Evolutionary conservation across 92 coral and sea anemone species (phyloP), one percentile per base, ranked within the genome.

Genomic region (Virgularia gustaviana): DNA sequence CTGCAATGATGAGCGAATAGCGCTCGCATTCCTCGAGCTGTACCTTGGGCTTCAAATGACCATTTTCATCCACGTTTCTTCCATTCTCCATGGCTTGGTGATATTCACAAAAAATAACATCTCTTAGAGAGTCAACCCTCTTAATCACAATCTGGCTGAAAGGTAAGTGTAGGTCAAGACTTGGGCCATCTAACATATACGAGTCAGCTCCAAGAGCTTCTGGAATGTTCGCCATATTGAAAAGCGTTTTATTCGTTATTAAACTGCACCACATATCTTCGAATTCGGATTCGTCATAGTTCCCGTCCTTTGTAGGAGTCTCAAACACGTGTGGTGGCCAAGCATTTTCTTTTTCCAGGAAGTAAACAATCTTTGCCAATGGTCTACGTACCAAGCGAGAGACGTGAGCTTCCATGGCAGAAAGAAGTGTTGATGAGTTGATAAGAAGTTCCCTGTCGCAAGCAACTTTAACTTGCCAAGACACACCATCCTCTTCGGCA

Each of bases 131-230:
- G 9, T 90, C 96, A 49, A 88, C 72, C 38, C 83, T 85, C 73
- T 55, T 72, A 71, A 64, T 81, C 39, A 88, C 80, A 33, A 88
- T 70, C 18, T 73, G 75, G 5, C 86, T 80, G 70, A 73, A 88
- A 9, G 96, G 96, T 38, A 70, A 88, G 25, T 62, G 72, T 24
- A 88, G 81, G 24, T 56, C 60, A 51, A 79, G 51, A 27, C 76
- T 75, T 29, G 30, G 71, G 39, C 80, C 81, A 5, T 49, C 49
- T 42, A 83, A 76, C 20, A 82, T 84, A 36, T 85, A 86, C 2
- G 92, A 90, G 47, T 90, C 96, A 36, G 95, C 79, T 35, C 87
- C 96, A 59, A 83, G 96, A 0, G 87, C 88, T 54, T 85, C 88
- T 37, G 96, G 88, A 52, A 90, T 72, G 20, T 82, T 81, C 11